phyloP scores from a whole-genome alignment of 2,113 vertebrate genomes.

The Delphinus delphis region DNA sequence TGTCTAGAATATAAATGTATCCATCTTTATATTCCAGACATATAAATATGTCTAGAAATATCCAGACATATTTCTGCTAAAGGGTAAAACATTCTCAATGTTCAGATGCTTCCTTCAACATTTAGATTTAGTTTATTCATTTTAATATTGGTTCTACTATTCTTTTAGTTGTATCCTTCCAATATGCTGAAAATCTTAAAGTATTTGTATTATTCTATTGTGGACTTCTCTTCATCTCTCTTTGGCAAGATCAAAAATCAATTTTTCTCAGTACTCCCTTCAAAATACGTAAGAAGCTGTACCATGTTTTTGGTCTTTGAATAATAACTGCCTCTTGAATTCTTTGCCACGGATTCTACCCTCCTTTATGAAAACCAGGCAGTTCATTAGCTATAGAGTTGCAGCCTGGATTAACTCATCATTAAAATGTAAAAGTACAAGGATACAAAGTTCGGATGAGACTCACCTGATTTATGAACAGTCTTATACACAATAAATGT shows the following conservation, averaged over 20 bases:
- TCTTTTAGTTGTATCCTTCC: neutral
- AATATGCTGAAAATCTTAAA: neutral
- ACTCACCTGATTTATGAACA: neutral
- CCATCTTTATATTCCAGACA: too few relatives aligned
- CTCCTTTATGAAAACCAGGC: neutral
- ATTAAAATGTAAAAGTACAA: neutral
- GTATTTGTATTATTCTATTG: neutral
- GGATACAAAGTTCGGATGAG: neutral
- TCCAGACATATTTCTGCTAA: neutral
- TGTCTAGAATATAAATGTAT: too few relatives aligned
- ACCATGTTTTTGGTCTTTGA: neutral
- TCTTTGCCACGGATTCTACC: neutral
- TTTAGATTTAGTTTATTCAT: neutral
- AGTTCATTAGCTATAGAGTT: neutral
- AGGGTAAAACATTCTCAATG: neutral
- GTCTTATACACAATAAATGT: neutral
- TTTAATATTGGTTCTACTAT: slow-evolving; percentile 4
- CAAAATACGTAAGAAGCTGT: neutral
- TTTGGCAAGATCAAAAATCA: neutral
- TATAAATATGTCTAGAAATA: too few relatives aligned
- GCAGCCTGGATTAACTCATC: neutral
- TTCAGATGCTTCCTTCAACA: neutral
- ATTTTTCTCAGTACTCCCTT: neutral
- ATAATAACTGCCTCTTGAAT: neutral
- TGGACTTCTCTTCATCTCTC: neutral